These are phyloP conservation scores for Tetragonula carbonaria DNA, from an alignment of 2,888 invertebrate genomes.

Conservation along the genomic window DNA sequence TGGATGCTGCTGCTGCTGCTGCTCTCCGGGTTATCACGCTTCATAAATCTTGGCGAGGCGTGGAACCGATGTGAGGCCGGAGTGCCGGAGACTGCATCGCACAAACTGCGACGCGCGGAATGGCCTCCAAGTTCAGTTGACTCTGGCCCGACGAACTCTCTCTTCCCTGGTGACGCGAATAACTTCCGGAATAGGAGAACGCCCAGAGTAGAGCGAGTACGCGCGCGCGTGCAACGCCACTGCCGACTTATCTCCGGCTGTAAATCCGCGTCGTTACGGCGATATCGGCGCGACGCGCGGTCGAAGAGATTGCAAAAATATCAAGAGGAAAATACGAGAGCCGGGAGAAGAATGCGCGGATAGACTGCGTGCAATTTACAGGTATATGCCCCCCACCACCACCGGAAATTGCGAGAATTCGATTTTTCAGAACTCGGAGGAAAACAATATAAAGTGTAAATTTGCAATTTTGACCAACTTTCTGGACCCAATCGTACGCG, in stretches of 20 bases:
- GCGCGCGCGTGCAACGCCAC: not conserved
- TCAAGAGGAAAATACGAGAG: slow-evolving; percentile 32
- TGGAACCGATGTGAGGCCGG: slow-evolving; percentile 59
- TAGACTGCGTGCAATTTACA: slow-evolving; percentile 41
- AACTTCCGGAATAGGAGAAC: slow-evolving; percentile 52
- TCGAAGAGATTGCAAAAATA: slow-evolving; percentile 42
- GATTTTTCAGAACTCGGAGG: too few relatives aligned
- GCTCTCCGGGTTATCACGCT: slow-evolving; percentile 64
- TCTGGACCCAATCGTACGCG: too few relatives aligned
- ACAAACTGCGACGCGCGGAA: slow-evolving; percentile 32
- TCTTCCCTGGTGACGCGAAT: slow-evolving; percentile 56
- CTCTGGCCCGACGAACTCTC: slow-evolving; percentile 48
- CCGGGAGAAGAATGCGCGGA: slow-evolving; percentile 17
- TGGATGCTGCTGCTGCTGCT: not conserved
- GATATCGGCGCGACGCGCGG: slow-evolving; percentile 26
- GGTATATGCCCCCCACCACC: too few relatives aligned
- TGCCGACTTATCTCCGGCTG: slow-evolving; percentile 58
- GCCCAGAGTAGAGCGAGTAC: too few relatives aligned
- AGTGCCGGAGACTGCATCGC: slow-evolving; percentile 21
- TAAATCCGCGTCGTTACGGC: slow-evolving; percentile 63
- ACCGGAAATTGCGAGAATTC: too few relatives aligned
- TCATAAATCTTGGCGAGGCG: slow-evolving; percentile 69
- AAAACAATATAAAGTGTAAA: too few relatives aligned
- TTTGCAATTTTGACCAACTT: too few relatives aligned
- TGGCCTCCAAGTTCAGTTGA: slow-evolving; percentile 55